A percentile compares a stretch with the other conserved stretches of the same genome.
Evolutionary conservation across 2,113 vertebrate genomes (phyloP).

Genomic region (Oophaga pumilio): DNA sequence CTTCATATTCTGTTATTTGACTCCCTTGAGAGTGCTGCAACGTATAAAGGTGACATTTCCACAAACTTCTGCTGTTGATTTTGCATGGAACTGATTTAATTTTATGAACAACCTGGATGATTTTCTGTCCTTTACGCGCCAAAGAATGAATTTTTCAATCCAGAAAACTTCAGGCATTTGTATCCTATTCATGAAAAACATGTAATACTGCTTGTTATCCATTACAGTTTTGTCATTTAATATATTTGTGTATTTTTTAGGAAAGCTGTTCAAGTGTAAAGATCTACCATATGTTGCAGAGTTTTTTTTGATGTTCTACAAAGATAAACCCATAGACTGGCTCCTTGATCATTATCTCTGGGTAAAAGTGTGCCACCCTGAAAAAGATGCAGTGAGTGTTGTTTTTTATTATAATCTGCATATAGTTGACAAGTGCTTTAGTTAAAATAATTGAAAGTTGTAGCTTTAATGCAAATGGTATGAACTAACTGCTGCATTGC

Average conservation of each 20-base stretch:
- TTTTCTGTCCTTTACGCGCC: not conserved
- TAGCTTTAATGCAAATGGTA: not conserved
- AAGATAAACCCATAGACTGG: conserved; percentile 78
- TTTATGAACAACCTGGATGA: not conserved
- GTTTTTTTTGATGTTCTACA: conserved; percentile 80
- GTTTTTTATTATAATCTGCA: not conserved
- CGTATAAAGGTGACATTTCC: not conserved
- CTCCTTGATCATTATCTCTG: conserved; percentile 74
- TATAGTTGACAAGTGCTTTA: not conserved
- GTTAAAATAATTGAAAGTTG: not conserved
- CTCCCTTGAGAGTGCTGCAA: not conserved
- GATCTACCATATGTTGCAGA: conserved; percentile 71
- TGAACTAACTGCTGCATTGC: no score
- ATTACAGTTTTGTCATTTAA: conserved; percentile 18
- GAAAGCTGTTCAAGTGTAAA: conserved; percentile 77
- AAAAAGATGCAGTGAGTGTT: conserved; percentile 70
- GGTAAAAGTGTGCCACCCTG: conserved; percentile 72
- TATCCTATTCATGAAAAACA: not conserved
- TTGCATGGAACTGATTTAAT: not conserved
- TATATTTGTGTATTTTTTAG: conserved; percentile 66
- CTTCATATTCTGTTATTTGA: conserved; percentile 1
- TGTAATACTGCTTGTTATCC: not conserved
- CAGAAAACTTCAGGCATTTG: not conserved
- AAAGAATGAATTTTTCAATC: not conserved
- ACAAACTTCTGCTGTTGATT: not conserved